These are phyloP conservation scores for Rynchops niger DNA, from an alignment of 2,113 vertebrate species.

Conservation along the genomic window DNA sequence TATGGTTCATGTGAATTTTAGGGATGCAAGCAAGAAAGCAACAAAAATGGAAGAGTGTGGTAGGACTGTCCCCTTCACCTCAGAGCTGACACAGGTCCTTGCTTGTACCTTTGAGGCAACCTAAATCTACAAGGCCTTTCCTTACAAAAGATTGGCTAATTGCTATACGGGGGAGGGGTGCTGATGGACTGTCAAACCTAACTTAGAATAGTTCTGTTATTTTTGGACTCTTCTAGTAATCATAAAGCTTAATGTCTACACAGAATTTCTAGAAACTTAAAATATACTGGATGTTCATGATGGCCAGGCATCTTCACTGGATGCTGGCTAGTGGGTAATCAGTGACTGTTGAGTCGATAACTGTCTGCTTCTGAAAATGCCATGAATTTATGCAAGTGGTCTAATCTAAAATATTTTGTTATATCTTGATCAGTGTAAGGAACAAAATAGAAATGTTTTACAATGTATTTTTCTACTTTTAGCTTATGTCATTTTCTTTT, in stretches of 20 bases:
- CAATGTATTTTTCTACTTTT: constrained; percentile 75
- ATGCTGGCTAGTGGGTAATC: background rate
- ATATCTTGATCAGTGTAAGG: constrained; percentile 55
- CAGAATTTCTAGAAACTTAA: background rate
- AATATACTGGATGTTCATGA: background rate
- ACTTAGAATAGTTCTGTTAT: background rate
- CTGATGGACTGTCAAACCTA: background rate
- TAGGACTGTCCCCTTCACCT: background rate
- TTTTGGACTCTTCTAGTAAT: background rate
- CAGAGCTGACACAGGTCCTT: background rate
- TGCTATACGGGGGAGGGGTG: background rate
- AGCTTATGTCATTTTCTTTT: constrained; percentile 66
- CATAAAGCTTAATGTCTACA: background rate
- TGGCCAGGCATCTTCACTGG: background rate
- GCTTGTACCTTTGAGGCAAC: background rate
- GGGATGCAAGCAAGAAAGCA: background rate
- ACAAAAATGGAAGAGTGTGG: background rate
- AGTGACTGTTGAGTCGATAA: background rate
- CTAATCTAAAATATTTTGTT: constrained; percentile 54
- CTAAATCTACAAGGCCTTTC: background rate
- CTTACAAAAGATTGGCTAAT: background rate
- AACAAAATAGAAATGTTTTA: constrained; percentile 54
- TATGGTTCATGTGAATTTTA: background rate
- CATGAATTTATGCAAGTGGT: constrained; percentile 23
- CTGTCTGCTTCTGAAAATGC: constrained; percentile 48